Evolutionary conservation across 2,113 vertebrate species (phyloP), one percentile per base, ranked within the genome.

Genomic region (Nettapus auritus): DNA sequence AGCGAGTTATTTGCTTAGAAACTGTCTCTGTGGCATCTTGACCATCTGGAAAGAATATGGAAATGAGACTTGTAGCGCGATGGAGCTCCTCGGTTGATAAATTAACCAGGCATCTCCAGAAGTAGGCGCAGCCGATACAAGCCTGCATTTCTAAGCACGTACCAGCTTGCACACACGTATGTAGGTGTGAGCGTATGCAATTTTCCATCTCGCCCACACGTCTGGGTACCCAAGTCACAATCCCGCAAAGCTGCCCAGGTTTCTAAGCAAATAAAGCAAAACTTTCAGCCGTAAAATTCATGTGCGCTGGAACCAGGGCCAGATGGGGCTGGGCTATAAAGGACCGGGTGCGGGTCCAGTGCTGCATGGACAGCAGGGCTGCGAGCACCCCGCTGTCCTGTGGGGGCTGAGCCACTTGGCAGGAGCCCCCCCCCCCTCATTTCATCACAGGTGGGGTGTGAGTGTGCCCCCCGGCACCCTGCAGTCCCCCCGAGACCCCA

Each of bases 41-140:
- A 95, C 96, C 94, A 97, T 95, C 96, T 97, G 96, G 91, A 96
- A 96, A 89, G 96, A 95, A 97, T 92, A 96, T 95, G 93, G 92
- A 96, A 96, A 97, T 94, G 66, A 96, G 94, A 93, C 84, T 96
- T 89, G 21, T 20, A 68, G 76, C 1, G 14, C 83, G 60, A 75
- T 59, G 78, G 60, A 89, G 66, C 76, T 83, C 73, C 79, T 91
- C 86, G 33, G 85, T 71, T 81, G 89, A 92, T 91, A 95, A 93
- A 96, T 94, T 70, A 89, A 95, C 89, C 90, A 86, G 75, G 79
- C 74, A 15, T 31, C 71, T 89, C 84, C 80, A 90, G 89, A 60
- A 91, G 78, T 26, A 64, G 57, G 70, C 11, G 17, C 73, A 85
- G 70, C 50, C n/a, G 92, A 90, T 82, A 59, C 71, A 93, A 94